Evolutionary conservation across 1,140 invertebrate species (phyloP), one percentile per base, ranked within the genome.

Genomic region (Luehdorfia chinensis): DNA sequence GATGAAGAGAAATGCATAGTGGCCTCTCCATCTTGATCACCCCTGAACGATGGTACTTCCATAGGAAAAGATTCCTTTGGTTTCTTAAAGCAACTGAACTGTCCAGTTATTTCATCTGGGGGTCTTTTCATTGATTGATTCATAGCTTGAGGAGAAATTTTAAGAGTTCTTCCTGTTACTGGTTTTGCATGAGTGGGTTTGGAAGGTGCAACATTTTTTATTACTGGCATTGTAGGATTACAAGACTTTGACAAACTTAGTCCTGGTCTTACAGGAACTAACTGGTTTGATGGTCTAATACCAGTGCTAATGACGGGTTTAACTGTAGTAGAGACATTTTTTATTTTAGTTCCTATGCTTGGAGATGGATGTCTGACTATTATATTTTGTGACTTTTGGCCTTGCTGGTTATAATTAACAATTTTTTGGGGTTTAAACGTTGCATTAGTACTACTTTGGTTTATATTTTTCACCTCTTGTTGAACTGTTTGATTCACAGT

Each of bases 41-140:
- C 34, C 9, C 39, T 51, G 9, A 23, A 52, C 5, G 31, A 44
- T 27, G 53, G 46, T 25, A 62, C 43, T 15, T 70, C 70, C 12
- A 55, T 41, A 8, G 50, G 47, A 13, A 70, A 37, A 13, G 72
- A 69, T 43, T 81, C 75, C 56, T 79, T 84, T 12, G 74, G 63
- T 47, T 77, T 86, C 55, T 86, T 86, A 51, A 86, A 78, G 46
- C 66, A 72, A 59, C 65, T 76, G 41, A 80, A 77, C 15, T 64
- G 73, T n/a, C 66, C 75, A 6, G 37, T 12, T 8, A 47, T 1
- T 25, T 75, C 68, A 28, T 76, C 66, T 0, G 61, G 16, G 31
- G 68, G 47, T 31, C 71, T 67, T 55, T 80, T 83, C 28, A 27
- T 25, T 30, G 55, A 27, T 30, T 60, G 49, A 37, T 43, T 62